Conservation (phyloP, 2,113 vertebrate species). For the Pteronura brasiliensis region DNA sequence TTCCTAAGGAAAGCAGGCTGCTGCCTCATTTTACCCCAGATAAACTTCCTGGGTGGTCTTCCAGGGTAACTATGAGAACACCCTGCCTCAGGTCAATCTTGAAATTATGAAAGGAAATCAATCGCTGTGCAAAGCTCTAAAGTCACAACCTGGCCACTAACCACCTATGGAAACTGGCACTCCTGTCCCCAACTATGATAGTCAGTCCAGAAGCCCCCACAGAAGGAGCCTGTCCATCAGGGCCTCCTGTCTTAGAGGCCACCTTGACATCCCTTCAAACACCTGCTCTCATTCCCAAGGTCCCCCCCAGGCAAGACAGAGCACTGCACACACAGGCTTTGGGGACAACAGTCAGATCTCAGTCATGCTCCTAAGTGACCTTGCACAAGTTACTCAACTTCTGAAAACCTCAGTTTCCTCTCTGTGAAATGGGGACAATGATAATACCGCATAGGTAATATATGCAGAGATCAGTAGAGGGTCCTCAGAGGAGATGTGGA, state of each 20-base stretch:
- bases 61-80: background rate
- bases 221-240: background rate
- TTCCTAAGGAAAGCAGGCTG: background rate
- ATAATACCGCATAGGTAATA: rapidly evolving
- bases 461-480: rapidly evolving
- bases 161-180: background rate
- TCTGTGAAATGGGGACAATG: background rate
- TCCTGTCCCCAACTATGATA: background rate
- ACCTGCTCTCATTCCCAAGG: background rate
- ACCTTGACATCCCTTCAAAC: background rate
- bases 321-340: no score
- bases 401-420: background rate
- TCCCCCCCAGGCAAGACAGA: background rate
- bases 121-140: background rate
- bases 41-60: conserved; percentile 27
- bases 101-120: background rate
- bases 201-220: background rate
- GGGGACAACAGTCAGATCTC: background rate
- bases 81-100: background rate
- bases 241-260: background rate
- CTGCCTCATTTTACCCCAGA: background rate
- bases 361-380: background rate
- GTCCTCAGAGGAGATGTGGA: background rate
- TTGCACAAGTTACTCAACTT: background rate
- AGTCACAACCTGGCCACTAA: background rate